Evolutionary conservation across 2,888 invertebrate genomes (phyloP).

Genomic region (Cheilosia pagana): DNA sequence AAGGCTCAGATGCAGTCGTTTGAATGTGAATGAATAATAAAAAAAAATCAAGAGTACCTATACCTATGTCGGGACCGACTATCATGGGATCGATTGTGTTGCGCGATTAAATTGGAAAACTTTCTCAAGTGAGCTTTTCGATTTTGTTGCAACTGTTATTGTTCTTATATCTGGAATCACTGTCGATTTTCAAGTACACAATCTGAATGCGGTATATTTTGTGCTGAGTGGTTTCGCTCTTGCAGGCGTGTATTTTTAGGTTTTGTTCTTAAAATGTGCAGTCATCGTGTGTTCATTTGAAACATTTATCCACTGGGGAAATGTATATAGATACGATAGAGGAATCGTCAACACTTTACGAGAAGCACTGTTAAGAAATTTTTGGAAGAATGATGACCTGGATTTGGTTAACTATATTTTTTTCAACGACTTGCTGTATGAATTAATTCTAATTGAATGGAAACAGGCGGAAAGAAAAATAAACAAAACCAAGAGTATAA

Average conservation of each 20-base stretch:
- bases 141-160: conserved; percentile 35
- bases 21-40: background rate
- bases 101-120: conserved; percentile 71
- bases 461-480: too few species aligned
- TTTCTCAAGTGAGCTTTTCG: conserved; percentile 65
- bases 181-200: conserved; percentile 39
- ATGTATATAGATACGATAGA: background rate
- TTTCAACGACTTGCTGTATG: too few species aligned
- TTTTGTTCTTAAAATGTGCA: background rate
- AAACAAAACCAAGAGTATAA: too few species aligned
- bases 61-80: conserved; percentile 27
- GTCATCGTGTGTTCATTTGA: conserved; percentile 29
- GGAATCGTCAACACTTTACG: background rate
- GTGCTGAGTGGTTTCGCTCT: conserved; percentile 39
- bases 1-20: conserved; percentile 34
- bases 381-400: background rate
- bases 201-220: conserved; percentile 32
- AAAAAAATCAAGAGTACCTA: conserved; percentile 19
- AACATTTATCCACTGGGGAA: conserved; percentile 20
- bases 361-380: background rate
- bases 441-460: too few species aligned
- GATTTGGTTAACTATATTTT: too few species aligned
- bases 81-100: conserved; percentile 65
- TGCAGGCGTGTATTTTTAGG: background rate
- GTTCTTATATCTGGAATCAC: conserved; percentile 35